A percentile compares a stretch with the other conserved stretches of the same genome.
phyloP scores from a whole-genome alignment of 2,797 vertebrate species.

The Oreochromis mossambicus region DNA sequence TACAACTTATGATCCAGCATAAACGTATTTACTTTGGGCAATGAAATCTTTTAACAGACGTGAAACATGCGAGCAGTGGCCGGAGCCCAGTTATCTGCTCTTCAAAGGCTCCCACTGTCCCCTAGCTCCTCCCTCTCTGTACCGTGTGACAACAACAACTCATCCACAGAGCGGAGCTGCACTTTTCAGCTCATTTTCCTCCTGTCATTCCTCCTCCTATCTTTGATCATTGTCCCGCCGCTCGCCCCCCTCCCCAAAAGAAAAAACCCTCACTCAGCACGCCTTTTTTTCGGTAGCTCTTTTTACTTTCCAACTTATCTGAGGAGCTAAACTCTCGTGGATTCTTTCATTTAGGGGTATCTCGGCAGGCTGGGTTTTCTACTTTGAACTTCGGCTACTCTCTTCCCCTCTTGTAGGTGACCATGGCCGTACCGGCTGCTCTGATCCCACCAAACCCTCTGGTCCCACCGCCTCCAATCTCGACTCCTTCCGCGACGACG shows the following conservation, averaged over 20 bases:
- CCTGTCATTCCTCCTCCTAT: constrained; percentile 91
- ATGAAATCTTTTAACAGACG: constrained; percentile 1
- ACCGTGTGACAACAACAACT: constrained; percentile 99
- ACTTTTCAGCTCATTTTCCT: constrained; percentile 97
- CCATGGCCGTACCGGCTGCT: constrained; percentile 97
- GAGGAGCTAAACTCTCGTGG: constrained; percentile 77
- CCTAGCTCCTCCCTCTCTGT: constrained; percentile 91
- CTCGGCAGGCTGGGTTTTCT: constrained; percentile 70
- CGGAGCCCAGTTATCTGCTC: constrained; percentile 49
- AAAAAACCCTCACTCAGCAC: constrained; percentile 74
- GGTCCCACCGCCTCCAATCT: constrained; percentile 86
- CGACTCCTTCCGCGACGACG: constrained; percentile 82
- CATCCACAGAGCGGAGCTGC: constrained; percentile 90
- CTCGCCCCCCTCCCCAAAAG: constrained; percentile 49
- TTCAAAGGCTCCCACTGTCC: constrained; percentile 84
- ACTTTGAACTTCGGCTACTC: constrained; percentile 80
- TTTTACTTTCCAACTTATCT: constrained; percentile 81
- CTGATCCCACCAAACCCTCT: constrained; percentile 90
- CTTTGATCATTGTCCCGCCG: constrained; percentile 92
- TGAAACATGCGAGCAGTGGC: constrained; percentile 8
- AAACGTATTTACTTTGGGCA: not conserved
- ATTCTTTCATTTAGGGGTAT: constrained; percentile 69
- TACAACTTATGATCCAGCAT: not conserved
- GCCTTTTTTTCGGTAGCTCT: constrained; percentile 77
- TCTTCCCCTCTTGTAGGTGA: constrained; percentile 79